Evolutionary conservation across 2,888 invertebrate genomes (phyloP), one percentile per base, ranked within the genome.

Genomic region (Deilephila porcellus): DNA sequence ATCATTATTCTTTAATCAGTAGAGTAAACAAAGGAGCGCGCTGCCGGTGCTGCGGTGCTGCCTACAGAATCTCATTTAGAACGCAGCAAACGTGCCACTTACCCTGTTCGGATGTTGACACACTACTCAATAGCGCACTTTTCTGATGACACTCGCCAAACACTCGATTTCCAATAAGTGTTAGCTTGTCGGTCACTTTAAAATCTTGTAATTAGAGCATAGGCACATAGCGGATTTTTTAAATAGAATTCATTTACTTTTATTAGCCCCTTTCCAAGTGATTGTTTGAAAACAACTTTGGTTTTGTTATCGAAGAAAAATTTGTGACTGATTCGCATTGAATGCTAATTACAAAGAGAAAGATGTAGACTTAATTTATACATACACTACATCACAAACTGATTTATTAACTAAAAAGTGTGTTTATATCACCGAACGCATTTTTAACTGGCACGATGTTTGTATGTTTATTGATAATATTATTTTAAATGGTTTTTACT

Each of bases 11-110:
- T 74, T 53, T 76, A 84, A 83, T 80, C 73, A 81, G 79, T 74
- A 81, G 74, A 72, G 77, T 73, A 83, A 84, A 85, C 76, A 82
- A 73, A 78, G 71, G 71, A 76, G 74, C 70, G 71, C 60, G 62
- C 20, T 72, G 60, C 72, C 67, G 73, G 25, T 25, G 25, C 25
- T 25, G 1, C 25, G 25, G 72, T 76, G 76, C 70, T 73, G 20
- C 63, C 56, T 60, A 59, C n/a, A 64, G 62, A 64, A 60, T 64
- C 75, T 53, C 52, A 71, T 53, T 73, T 74, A 73, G 70, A 74
- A 64, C 71, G 34, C 71, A 74, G 82, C 79, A 78, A 81, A 80
- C 80, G 81, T 83, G 78, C 82, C 80, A 84, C 83, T 83, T 80
- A 80, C 76, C 75, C 75, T 77, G 74, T 73, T 76, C 75, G 73